phyloP scores from a whole-genome alignment of 2,888 invertebrate genomes.

The Prosapia bicincta region DNA sequence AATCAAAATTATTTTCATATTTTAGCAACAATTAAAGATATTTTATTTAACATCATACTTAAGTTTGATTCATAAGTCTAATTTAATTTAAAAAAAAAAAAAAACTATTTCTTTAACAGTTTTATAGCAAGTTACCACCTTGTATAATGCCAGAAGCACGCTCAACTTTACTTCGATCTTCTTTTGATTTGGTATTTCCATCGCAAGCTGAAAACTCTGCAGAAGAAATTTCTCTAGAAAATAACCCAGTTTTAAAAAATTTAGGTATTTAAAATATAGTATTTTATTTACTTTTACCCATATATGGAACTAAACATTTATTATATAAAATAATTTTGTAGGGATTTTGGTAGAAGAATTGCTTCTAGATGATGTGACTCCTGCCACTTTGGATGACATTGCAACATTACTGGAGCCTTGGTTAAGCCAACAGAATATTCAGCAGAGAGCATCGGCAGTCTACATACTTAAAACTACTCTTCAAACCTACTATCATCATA shows the following conservation, averaged over 20 bases:
- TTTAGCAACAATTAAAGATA: no score
- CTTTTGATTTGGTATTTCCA: constrained; percentile 46
- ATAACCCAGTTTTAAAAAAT: constrained; percentile 16
- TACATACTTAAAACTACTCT: constrained; percentile 48
- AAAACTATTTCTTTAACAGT: constrained; percentile 27
- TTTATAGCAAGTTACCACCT: constrained; percentile 51
- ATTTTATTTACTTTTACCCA: background rate
- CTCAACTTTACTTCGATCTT: constrained; percentile 59
- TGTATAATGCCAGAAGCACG: constrained; percentile 60
- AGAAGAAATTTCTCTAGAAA: constrained; percentile 22
- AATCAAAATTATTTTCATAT: no score
- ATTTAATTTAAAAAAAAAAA: no score
- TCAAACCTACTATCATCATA: constrained; percentile 63
- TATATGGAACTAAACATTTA: background rate
- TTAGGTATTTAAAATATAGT: constrained; percentile 15
- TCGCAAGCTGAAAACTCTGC: constrained; percentile 19
- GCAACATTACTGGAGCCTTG: constrained; percentile 64
- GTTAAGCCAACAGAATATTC: constrained; percentile 63
- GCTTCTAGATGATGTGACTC: constrained; percentile 63
- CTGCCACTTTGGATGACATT: constrained; percentile 68
- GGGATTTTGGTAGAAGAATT: constrained; percentile 60
- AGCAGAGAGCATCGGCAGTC: constrained; percentile 61
- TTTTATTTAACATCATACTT: no score
- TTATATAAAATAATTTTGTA: constrained; percentile 13
- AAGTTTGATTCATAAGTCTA: no score